Base-by-base conservation (phyloP, 2,113 vertebrate species). In the Corydoras maculifer region DNA sequence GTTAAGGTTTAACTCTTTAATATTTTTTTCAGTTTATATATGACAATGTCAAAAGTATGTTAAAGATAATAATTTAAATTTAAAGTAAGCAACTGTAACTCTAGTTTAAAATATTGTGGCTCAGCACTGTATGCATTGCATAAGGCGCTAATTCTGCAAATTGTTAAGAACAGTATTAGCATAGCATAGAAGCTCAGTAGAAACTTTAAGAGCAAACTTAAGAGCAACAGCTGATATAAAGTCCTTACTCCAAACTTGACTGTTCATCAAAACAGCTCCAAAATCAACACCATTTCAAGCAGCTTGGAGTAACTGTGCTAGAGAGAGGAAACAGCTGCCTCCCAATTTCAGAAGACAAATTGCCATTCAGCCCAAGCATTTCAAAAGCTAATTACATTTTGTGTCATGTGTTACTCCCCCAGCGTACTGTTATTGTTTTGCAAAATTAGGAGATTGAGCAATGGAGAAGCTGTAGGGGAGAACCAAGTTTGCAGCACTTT, bases 371-470 rank as follows among this genome's bases (percentile, higher is more conserved):
- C 63, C 73, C 59, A 71, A 77, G 72, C 69, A 75, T 77, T 80
- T 77, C 72, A 51, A 69, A 77, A 78, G 65, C 75, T 77, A 80
- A 80, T 80, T 80, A 77, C 72, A 80, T 80, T 80, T 79, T 66
- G 72, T 69, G 71, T 77, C 69, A 69, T 76, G 72, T 77, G 72
- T 76, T 68, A 71, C 75, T 74, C 62, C 75, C 72, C 65, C 65
- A 66, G 76, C 69, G 77, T 74, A 71, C 65, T 80, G 78, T 77
- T 75, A 80, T 77, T 77, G 78, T 77, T 75, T 72, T 72, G 75
- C 65, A 75, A 69, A 71, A 68, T 65, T 49, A 75, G 69, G 32
- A 75, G 70, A 72, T 62, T 61, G 74, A 72, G 70, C 65, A 75
- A 75, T 72, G 59, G 65, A 64, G 74, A 71, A 68, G 72, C 77